A percentile compares a stretch with the other conserved stretches of the same genome.
Conservation (phyloP, 2,797 vertebrate species). For the Fundulus diaphanus region DNA sequence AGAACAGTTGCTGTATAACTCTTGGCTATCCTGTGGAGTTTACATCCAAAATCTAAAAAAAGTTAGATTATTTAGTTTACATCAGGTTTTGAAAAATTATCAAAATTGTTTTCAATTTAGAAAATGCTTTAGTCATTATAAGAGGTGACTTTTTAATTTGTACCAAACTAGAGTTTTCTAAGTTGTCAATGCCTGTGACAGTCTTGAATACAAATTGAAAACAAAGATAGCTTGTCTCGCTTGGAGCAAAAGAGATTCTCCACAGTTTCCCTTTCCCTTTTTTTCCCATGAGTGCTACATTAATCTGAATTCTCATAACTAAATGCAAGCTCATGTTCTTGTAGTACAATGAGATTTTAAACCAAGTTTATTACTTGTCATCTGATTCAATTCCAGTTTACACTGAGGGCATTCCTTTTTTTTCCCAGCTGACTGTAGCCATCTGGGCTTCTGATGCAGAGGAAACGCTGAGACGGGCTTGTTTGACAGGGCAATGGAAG, state of each 20-base stretch:
- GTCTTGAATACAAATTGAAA: background rate
- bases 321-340: slow-evolving; percentile 17
- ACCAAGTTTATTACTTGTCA: slow-evolving; percentile 45
- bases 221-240: background rate
- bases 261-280: background rate
- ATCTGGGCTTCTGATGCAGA: slow-evolving; percentile 69
- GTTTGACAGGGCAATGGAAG: slow-evolving; percentile 58
- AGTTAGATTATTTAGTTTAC: too few species aligned
- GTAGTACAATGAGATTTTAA: slow-evolving; percentile 55
- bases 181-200: background rate
- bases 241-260: background rate
- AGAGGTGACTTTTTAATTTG: background rate
- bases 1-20: too few species aligned
- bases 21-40: too few species aligned
- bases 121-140: background rate
- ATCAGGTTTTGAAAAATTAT: too few species aligned
- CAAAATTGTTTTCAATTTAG: too few species aligned
- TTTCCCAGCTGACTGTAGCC: slow-evolving; percentile 57
- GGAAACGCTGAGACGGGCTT: slow-evolving; percentile 60
- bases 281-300: slow-evolving; percentile 15
- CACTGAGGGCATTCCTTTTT: slow-evolving; percentile 40
- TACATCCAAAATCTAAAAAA: too few species aligned
- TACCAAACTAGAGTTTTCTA: background rate
- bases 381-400: slow-evolving; percentile 53
- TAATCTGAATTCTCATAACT: slow-evolving; percentile 25